A percentile compares a stretch with the other conserved stretches of the same genome.
phyloP scores from a whole-genome alignment of 2,113 vertebrate genomes.

The Burhinus bistriatus region DNA sequence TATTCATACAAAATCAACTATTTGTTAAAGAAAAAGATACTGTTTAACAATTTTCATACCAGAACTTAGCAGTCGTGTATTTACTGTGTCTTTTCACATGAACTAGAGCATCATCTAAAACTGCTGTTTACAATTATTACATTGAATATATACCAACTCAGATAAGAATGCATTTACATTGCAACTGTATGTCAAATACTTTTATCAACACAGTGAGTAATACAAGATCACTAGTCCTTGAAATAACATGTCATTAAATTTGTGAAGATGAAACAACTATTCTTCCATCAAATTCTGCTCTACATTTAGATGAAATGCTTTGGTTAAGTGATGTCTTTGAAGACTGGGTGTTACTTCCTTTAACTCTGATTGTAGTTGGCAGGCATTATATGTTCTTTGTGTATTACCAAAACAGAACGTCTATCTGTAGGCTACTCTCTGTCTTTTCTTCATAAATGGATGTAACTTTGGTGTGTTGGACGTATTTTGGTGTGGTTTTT shows the following conservation, averaged over 20 bases:
- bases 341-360: constrained; percentile 55
- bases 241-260: constrained; percentile 35
- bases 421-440: neutral
- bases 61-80: neutral
- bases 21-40: neutral
- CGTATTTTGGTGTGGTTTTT: neutral
- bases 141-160: neutral
- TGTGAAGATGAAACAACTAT: constrained; percentile 25
- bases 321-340: constrained; percentile 45
- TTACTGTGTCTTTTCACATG: neutral
- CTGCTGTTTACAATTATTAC: neutral
- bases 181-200: neutral
- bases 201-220: constrained; percentile 24
- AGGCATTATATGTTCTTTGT: constrained; percentile 9
- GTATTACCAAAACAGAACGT: constrained; percentile 1
- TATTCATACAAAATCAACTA: neutral
- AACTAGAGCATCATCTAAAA: neutral
- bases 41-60: neutral
- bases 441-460: neutral
- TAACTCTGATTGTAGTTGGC: constrained; percentile 41
- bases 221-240: constrained; percentile 25
- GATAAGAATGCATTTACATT: neutral
- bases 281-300: constrained; percentile 6
- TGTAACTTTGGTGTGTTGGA: neutral
- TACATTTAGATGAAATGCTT: constrained; percentile 31